Base-by-base conservation (phyloP, 92 coral and sea anemone genomes). In the Diadumene lineata region DNA sequence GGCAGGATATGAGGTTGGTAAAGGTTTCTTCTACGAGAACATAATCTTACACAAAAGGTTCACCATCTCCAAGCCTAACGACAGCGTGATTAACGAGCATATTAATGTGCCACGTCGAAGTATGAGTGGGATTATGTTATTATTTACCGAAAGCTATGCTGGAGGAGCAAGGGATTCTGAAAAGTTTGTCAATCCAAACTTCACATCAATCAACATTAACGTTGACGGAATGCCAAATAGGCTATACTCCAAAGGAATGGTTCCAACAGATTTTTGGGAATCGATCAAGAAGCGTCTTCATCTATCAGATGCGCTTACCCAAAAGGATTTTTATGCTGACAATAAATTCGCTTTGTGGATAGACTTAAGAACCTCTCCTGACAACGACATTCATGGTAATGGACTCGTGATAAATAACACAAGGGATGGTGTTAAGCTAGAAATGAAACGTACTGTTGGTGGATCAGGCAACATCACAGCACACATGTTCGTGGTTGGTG, bases 161-260 rank as follows among this genome's bases (percentile, higher is more conserved):
- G 81, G 38, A 0, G 81, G 88, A 65, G 31, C 75, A 48, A 11
- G 88, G 48, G 88, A 79, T 21, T 51, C 89, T 27, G 90, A 85
- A 19, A 84, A 73, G 44, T 80, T 84, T 66, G 85, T 64, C 1
- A 84, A 72, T 25, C 85, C 85, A 11, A 30, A 53, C 30, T 80
- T 79, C 0, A 68, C 0, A 53, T 73, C 78, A 22, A 56, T 80
- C 3, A 0, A 50, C 7, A 22, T 85, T 7, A 85, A 68, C 55
- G 25, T 81, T 2, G 86, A 85, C 31, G 86, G 82, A 0, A 75
- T 82, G 87, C 87, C 87, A 28, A 81, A 73, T 46, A 68, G 71
- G 18, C 72, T 70, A 32, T 79, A 55, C 46, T 77, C 82, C 0
- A 67, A 66, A 27, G 74, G 82, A 17, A 77, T 76, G 73, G n/a